These are phyloP conservation scores for Epinotia bilunana DNA, from an alignment of 2,888 invertebrate genomes.

Conservation along the genomic window DNA sequence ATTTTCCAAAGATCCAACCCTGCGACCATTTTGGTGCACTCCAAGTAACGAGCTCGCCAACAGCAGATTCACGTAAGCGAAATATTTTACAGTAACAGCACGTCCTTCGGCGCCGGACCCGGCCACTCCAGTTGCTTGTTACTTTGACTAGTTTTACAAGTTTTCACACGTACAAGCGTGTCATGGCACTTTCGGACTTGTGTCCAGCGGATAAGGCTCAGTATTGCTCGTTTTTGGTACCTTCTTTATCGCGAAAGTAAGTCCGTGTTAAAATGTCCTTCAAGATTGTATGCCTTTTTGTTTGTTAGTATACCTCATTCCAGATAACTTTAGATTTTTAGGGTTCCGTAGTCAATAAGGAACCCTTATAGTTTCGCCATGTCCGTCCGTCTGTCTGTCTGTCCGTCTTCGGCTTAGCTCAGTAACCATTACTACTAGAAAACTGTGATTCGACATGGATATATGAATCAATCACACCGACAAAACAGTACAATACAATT, in stretches of 20 bases:
- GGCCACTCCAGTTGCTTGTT: slow-evolving; percentile 10
- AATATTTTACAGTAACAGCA: too few relatives aligned
- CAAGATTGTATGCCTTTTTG: background rate
- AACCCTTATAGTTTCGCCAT: too few relatives aligned
- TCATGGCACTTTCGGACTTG: background rate
- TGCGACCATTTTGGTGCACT: slow-evolving; percentile 12
- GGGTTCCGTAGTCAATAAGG: too few relatives aligned
- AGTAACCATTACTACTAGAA: too few relatives aligned
- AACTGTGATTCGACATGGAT: too few relatives aligned
- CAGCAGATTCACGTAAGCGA: background rate
- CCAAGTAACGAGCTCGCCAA: background rate
- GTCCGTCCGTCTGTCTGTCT: too few relatives aligned
- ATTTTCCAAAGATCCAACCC: background rate
- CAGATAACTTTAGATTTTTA: too few relatives aligned
- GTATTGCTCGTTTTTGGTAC: background rate
- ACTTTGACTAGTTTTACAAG: slow-evolving; percentile 14
- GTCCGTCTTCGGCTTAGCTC: too few relatives aligned
- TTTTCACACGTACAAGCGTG: slow-evolving; percentile 9
- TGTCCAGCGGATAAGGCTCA: background rate
- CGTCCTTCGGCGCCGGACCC: background rate
- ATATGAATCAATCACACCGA: too few relatives aligned
- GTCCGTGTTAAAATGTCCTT: slow-evolving; percentile 2
- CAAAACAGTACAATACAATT: too few relatives aligned
- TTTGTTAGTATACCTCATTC: background rate
- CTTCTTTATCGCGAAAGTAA: background rate